Conservation (phyloP, 2,888 invertebrate species). For the Podabrus alpinus region DNA sequence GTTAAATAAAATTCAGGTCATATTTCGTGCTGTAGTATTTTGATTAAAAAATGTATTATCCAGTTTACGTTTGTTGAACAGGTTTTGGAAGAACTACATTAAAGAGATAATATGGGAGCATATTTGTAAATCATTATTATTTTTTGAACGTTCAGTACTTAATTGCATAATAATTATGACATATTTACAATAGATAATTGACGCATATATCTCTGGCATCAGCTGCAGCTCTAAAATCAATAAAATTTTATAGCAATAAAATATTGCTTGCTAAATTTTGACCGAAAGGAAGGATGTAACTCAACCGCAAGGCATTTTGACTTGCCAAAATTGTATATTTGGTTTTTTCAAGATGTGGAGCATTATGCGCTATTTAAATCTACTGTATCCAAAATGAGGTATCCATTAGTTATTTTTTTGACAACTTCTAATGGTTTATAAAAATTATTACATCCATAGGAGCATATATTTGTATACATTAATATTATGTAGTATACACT, state of each 20-base stretch:
- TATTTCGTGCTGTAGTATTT: not conserved
- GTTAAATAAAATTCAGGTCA: not conserved
- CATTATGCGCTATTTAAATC: not conserved
- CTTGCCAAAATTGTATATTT: not conserved
- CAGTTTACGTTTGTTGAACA: not conserved
- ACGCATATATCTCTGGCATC: too few relatives aligned
- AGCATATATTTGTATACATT: not conserved
- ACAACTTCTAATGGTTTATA: not conserved
- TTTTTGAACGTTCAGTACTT: too few relatives aligned
- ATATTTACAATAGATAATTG: too few relatives aligned
- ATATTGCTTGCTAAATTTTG: too few relatives aligned
- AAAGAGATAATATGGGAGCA: too few relatives aligned
- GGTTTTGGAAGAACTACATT: not conserved
- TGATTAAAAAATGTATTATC: not conserved
- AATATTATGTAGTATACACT: not conserved
- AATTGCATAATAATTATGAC: too few relatives aligned
- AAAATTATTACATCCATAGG: not conserved
- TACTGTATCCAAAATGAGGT: not conserved
- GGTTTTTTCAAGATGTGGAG: not conserved
- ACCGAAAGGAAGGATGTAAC: not conserved
- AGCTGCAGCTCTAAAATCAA: too few relatives aligned
- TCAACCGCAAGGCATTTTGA: not conserved
- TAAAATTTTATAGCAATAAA: too few relatives aligned
- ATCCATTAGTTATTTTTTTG: not conserved
- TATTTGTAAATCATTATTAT: too few relatives aligned